A percentile compares a stretch with the other conserved stretches of the same genome.
phyloP scores from a whole-genome alignment of 2,113 vertebrate species.

The Chroicocephalus ridibundus region DNA sequence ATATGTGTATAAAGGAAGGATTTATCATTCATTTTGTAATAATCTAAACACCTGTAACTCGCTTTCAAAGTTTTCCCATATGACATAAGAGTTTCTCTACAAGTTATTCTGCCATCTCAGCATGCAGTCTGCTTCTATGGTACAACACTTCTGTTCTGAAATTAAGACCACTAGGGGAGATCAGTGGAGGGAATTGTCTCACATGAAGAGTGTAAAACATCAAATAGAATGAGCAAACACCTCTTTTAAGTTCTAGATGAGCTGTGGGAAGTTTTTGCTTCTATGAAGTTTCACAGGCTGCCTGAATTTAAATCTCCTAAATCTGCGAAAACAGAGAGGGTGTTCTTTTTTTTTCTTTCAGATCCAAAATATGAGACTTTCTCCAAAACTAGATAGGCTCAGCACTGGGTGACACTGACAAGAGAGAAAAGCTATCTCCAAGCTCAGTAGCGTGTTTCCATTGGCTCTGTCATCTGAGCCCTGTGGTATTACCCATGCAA shows the following conservation, averaged over 20 bases:
- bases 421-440: background rate
- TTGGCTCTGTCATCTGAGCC: background rate
- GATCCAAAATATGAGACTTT: background rate
- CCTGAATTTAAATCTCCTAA: slow-evolving; percentile 9
- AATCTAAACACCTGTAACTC: background rate
- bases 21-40: background rate
- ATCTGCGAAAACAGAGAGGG: background rate
- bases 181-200: slow-evolving; percentile 33
- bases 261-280: slow-evolving; percentile 16
- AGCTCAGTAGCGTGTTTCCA: background rate
- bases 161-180: slow-evolving; percentile 36
- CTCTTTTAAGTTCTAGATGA: slow-evolving; percentile 29
- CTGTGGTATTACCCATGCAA: background rate
- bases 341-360: background rate
- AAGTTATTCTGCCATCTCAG: background rate
- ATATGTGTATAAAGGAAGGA: background rate
- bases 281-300: background rate
- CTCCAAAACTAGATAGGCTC: background rate
- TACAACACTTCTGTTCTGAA: background rate
- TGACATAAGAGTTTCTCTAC: background rate
- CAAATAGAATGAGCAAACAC: background rate
- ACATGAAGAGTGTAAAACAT: slow-evolving; percentile 21
- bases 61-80: background rate
- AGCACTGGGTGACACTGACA: background rate
- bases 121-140: background rate